phyloP scores from a whole-genome alignment of 2,797 vertebrate genomes.

The Cryptoprocta ferox region DNA sequence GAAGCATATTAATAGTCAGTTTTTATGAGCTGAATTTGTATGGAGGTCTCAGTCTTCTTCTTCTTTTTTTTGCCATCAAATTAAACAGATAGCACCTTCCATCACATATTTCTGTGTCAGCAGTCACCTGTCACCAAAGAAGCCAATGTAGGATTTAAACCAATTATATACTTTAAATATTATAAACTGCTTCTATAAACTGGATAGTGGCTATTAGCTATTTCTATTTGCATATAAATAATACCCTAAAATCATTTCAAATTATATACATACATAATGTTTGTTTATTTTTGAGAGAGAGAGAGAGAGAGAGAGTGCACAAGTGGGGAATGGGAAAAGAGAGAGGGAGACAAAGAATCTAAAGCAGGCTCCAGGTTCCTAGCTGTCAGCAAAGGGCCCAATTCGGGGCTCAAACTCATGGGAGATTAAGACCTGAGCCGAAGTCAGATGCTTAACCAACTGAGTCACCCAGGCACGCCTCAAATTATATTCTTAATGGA shows the following conservation, averaged over 20 bases:
- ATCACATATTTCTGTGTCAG: not conserved
- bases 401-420: no score
- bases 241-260: not conserved
- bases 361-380: no score
- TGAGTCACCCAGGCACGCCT: not conserved
- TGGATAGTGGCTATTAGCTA: not conserved
- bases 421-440: no score
- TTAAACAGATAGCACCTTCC: not conserved
- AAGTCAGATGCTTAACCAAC: no score
- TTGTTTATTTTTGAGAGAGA: no score
- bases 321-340: no score
- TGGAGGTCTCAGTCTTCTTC: not conserved
- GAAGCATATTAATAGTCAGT: not conserved
- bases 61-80: not conserved
- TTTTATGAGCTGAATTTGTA: not conserved
- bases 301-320: no score
- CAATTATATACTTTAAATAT: not conserved
- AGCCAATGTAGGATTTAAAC: not conserved
- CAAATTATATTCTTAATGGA: conserved; percentile 9
- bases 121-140: not conserved
- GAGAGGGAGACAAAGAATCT: no score
- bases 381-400: no score
- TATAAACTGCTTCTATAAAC: not conserved
- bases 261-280: not conserved
- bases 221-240: conserved; percentile 18